A percentile compares a stretch with the other conserved stretches of the same genome.
These are phyloP conservation scores for Drosophila mimica DNA, from an alignment of 2,888 invertebrate species.

Conservation along the genomic window DNA sequence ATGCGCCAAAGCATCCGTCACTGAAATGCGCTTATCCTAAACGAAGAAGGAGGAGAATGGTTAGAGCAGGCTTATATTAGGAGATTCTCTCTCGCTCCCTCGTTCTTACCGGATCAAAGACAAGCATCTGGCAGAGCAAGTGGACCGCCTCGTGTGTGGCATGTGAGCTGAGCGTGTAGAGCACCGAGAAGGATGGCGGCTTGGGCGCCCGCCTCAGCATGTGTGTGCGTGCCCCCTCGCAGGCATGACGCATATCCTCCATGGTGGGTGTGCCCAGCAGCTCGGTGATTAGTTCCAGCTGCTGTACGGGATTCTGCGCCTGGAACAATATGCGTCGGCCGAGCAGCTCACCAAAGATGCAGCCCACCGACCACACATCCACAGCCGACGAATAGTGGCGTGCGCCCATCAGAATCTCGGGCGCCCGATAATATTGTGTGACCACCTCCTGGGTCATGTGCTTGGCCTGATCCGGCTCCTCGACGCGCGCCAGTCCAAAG, in stretches of 20 bases:
- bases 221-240: conserved; percentile 96
- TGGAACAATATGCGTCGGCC: conserved; percentile 98
- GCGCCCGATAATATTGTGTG: conserved; percentile 99
- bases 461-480: conserved; percentile 96
- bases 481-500: conserved; percentile 98
- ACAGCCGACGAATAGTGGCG: conserved; percentile 98
- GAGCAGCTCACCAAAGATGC: conserved; percentile 99
- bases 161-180: conserved; percentile 96
- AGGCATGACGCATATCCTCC: conserved; percentile 98
- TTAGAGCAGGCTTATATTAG: not conserved
- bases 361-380: conserved; percentile 99
- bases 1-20: conserved; percentile 97
- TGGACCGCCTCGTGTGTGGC: conserved; percentile 99
- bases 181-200: conserved; percentile 93
- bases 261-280: conserved; percentile 97
- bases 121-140: conserved; percentile 97
- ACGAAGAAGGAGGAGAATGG: conserved; percentile 39
- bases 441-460: conserved; percentile 99
- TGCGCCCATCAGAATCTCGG: conserved; percentile 99
- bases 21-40: conserved; percentile 96
- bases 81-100: not conserved
- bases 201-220: conserved; percentile 95
- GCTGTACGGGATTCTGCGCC: conserved; percentile 98
- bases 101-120: conserved; percentile 96
- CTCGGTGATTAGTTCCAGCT: conserved; percentile 98